Evolutionary conservation across 2,113 vertebrate species (phyloP).

Genomic region (Copsychus sechellarum): DNA sequence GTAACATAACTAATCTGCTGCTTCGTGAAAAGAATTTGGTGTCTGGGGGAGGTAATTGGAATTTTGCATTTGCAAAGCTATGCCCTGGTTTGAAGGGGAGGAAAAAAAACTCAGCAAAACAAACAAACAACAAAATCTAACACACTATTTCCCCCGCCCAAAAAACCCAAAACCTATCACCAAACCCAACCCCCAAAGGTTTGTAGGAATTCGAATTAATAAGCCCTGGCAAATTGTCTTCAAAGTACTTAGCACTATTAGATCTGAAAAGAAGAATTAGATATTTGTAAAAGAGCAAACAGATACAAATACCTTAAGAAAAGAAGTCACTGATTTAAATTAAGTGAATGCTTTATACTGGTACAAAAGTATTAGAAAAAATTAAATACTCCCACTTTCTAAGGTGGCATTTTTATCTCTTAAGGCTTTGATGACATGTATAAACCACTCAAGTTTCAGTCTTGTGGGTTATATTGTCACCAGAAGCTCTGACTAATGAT

Average conservation of each 20-base stretch:
- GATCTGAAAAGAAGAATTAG: neutral
- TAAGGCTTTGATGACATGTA: conserved; percentile 26
- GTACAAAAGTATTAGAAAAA: conserved; percentile 46
- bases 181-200: neutral
- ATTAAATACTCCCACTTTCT: conserved; percentile 37
- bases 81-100: neutral
- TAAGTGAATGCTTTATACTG: conserved; percentile 37
- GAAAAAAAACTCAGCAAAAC: neutral
- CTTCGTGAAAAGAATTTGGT: neutral
- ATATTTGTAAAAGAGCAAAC: conserved; percentile 21
- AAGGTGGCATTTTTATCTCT: conserved; percentile 43
- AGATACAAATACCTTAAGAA: conserved; percentile 26
- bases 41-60: neutral
- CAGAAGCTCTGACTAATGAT: conserved; percentile 59
- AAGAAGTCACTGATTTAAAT: conserved; percentile 26
- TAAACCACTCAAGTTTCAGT: conserved; percentile 54
- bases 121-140: neutral
- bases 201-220: neutral
- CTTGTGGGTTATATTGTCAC: conserved; percentile 51
- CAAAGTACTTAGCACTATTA: neutral
- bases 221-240: neutral
- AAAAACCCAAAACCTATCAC: neutral
- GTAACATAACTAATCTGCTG: neutral
- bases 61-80: neutral
- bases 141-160: rapidly evolving